These are phyloP conservation scores for Chrysolina oricalcia DNA, from an alignment of 2,888 invertebrate genomes.

Conservation along the genomic window DNA sequence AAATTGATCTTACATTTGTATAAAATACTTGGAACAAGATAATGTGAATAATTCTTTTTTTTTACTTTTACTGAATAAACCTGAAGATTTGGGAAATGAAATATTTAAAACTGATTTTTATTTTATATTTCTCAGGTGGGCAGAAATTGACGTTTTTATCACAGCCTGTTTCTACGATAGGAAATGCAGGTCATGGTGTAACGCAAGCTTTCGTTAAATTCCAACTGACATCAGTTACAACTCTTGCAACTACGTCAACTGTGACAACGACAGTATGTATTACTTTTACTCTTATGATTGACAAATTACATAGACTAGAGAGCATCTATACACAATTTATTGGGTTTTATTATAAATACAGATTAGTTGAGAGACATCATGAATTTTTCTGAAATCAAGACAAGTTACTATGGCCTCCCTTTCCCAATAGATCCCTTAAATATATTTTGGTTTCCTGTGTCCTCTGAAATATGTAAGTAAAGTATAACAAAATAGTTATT, in stretches of 20 bases:
- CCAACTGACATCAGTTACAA: slow-evolving; percentile 68
- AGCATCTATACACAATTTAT: neutral
- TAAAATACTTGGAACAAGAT: no score
- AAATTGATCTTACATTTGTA: no score
- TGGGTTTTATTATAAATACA: slow-evolving; percentile 1
- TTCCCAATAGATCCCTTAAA: no score
- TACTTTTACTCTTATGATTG: slow-evolving; percentile 32
- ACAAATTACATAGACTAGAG: neutral
- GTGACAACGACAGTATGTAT: slow-evolving; percentile 61
- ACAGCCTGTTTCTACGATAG: slow-evolving; percentile 71
- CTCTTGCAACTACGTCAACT: slow-evolving; percentile 61
- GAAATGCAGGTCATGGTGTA: slow-evolving; percentile 62
- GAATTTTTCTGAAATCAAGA: no score
- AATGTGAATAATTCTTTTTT: neutral
- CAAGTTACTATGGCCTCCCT: no score
- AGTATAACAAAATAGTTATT: no score
- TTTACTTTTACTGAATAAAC: neutral
- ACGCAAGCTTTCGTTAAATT: slow-evolving; percentile 70
- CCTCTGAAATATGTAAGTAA: no score
- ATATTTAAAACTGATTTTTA: slow-evolving; percentile 13
- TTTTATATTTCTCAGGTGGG: slow-evolving; percentile 65
- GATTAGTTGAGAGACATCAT: neutral
- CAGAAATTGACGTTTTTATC: slow-evolving; percentile 77
- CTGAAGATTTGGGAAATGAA: neutral
- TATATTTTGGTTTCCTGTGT: no score